Percentiles rank a stretch among this genome's conserved stretches.
Evolutionary conservation across 1,140 invertebrate species (phyloP).

Genomic region (Macrocentrus cingulum): DNA sequence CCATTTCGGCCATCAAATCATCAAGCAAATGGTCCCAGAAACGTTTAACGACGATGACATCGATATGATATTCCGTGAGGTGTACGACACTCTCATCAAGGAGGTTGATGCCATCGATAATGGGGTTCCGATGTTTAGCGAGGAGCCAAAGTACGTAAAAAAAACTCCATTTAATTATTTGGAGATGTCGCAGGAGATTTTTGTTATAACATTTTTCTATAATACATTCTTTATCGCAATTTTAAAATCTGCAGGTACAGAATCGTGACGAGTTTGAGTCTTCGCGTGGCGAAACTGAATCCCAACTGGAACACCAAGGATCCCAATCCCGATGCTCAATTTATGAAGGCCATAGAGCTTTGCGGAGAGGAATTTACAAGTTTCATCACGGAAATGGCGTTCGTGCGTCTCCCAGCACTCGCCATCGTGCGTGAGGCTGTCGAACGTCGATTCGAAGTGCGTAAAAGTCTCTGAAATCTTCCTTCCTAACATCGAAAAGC

Average conservation of each 20-base stretch:
- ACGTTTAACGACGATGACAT: constrained; percentile 57
- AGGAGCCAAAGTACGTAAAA: constrained; percentile 60
- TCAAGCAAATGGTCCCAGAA: constrained; percentile 63
- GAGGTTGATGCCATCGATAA: constrained; percentile 98
- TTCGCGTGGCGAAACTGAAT: constrained; percentile 78
- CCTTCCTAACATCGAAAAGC: background rate
- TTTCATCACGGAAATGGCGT: constrained; percentile 68
- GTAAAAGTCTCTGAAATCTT: constrained; percentile 9
- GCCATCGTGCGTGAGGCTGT: constrained; percentile 73
- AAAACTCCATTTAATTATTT: no score
- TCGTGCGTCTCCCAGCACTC: constrained; percentile 83
- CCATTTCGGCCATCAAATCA: constrained; percentile 84
- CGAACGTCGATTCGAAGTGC: constrained; percentile 64
- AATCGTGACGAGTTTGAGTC: constrained; percentile 73
- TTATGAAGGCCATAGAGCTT: constrained; percentile 76
- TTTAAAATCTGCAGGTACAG: constrained; percentile 63
- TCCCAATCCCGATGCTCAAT: constrained; percentile 62
- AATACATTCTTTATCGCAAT: no score
- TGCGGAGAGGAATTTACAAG: constrained; percentile 82
- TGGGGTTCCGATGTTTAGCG: constrained; percentile 80
- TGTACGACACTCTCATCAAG: constrained; percentile 89
- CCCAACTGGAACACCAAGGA: constrained; percentile 81
- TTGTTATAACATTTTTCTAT: no score
- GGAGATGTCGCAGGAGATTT: no score
- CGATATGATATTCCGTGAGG: constrained; percentile 72